phyloP scores from a whole-genome alignment of 2,888 invertebrate species.

The Pelosia muscerda region DNA sequence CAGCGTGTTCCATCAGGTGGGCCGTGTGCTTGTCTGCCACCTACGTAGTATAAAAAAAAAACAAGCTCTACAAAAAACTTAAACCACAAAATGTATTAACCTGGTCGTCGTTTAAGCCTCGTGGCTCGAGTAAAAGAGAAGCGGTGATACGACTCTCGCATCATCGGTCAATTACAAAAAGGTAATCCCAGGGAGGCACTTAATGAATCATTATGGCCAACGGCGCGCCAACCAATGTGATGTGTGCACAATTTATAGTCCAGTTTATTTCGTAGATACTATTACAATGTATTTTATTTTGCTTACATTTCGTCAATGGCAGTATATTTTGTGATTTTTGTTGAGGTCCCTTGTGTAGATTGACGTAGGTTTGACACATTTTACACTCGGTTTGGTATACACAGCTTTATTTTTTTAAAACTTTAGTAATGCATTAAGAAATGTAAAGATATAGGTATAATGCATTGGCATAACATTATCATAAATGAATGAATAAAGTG shows the following conservation, averaged over 20 bases:
- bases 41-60: too few species aligned
- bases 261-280: constrained; percentile 54
- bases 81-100: constrained; percentile 35
- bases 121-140: constrained; percentile 70
- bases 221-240: constrained; percentile 72
- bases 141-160: constrained; percentile 82
- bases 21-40: too few species aligned
- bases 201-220: constrained; percentile 85
- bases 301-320: constrained; percentile 20
- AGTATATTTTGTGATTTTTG: constrained; percentile 41
- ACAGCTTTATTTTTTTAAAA: too few species aligned
- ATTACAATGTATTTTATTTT: constrained; percentile 47
- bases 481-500: too few species aligned
- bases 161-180: constrained; percentile 87
- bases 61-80: constrained; percentile 18
- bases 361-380: constrained; percentile 38
- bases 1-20: too few species aligned
- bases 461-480: too few species aligned
- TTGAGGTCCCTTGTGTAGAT: constrained; percentile 40
- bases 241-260: constrained; percentile 75
- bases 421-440: too few species aligned
- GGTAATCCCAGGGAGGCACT: constrained; percentile 85
- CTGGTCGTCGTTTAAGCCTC: constrained; percentile 49
- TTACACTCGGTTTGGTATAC: constrained; percentile 8
- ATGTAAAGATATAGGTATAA: too few species aligned